Conservation (phyloP, 2,888 invertebrate genomes). For the Fragum whitleyi region DNA sequence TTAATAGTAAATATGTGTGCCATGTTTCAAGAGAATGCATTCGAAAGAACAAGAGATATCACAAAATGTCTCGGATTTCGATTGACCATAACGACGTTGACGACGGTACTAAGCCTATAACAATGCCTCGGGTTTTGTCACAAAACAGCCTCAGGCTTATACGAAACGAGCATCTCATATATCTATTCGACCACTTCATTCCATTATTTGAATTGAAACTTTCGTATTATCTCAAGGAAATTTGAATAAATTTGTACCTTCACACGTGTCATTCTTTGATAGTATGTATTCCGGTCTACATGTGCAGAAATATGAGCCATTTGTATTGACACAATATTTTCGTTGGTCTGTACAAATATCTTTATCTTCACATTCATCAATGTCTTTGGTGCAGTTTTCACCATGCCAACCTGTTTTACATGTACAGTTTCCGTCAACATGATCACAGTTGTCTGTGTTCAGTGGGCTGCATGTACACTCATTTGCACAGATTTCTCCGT, state of each 20-base stretch:
- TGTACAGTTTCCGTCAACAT: constrained; percentile 47
- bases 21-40: too few species aligned
- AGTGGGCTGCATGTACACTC: constrained; percentile 52
- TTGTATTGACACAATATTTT: constrained; percentile 62
- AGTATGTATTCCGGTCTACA: constrained; percentile 53
- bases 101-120: too few species aligned
- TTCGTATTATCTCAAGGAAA: too few species aligned
- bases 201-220: too few species aligned
- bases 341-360: constrained; percentile 45
- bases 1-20: too few species aligned
- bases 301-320: constrained; percentile 58
- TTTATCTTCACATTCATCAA: constrained; percentile 51
- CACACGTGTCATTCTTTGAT: constrained; percentile 36
- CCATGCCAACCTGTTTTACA: constrained; percentile 59
- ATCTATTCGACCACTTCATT: too few species aligned
- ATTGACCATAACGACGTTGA: too few species aligned
- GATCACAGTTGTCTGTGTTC: constrained; percentile 40
- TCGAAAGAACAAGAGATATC: too few species aligned
- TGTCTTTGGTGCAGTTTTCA: constrained; percentile 43
- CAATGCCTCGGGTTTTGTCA: too few species aligned
- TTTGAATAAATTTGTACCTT: constrained; percentile 56
- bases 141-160: too few species aligned
- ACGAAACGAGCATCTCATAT: too few species aligned
- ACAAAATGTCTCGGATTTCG: too few species aligned
- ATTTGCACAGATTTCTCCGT: constrained; percentile 54